A percentile compares a stretch with the other conserved stretches of the same genome.
Evolutionary conservation across 2,113 vertebrate genomes (phyloP).

Genomic region (Oriolus oriolus): DNA sequence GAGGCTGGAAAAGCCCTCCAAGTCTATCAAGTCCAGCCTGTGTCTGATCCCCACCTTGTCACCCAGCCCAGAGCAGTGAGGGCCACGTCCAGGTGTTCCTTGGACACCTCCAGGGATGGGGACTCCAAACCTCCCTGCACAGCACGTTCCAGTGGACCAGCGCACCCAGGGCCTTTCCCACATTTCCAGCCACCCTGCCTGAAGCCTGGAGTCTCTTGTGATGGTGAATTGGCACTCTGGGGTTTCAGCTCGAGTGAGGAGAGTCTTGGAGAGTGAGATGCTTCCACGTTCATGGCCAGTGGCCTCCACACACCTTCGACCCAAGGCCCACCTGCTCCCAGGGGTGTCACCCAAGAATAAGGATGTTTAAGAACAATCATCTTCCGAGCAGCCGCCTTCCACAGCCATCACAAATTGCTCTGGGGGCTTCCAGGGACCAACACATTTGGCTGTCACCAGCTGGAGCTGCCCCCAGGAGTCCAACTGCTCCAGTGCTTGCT

Average conservation of each 20-base stretch:
- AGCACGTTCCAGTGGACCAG: not conserved
- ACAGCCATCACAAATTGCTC: not conserved
- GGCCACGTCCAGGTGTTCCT: rapidly evolving
- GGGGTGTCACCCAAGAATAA: not conserved
- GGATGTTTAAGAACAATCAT: not conserved
- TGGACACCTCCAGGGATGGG: not conserved
- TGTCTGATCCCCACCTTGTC: not conserved
- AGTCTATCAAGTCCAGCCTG: not conserved
- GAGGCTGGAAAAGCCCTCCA: not conserved
- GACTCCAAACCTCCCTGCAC: not conserved
- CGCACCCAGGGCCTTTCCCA: too few relatives aligned
- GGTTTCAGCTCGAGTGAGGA: not conserved
- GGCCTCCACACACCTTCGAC: too few relatives aligned
- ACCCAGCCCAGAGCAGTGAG: not conserved
- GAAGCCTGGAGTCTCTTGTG: not conserved
- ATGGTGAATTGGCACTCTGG: not conserved
- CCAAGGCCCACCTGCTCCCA: not conserved
- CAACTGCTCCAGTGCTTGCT: not conserved
- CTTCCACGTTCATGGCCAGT: not conserved
- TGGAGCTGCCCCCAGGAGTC: not conserved
- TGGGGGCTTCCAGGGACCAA: not conserved
- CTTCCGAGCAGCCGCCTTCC: rapidly evolving
- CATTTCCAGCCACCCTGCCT: not conserved
- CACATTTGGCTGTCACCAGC: not conserved
- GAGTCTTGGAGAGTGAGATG: not conserved